phyloP scores from a whole-genome alignment of 2,888 invertebrate species.

The Smittia aterrima region DNA sequence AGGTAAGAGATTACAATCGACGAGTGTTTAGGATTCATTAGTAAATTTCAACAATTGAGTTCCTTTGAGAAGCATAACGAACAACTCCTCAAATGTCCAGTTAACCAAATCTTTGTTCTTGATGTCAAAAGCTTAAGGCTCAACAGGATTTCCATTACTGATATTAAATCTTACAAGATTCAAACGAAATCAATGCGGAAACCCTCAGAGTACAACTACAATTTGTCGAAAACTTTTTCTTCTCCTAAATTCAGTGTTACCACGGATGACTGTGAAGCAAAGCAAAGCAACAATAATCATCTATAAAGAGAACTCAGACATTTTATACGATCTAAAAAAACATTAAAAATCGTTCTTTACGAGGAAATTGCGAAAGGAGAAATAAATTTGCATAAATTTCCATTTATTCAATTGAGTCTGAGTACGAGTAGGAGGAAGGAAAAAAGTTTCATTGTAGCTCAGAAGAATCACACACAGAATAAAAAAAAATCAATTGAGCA shows the following conservation, averaged over 20 bases:
- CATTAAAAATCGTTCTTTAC: background rate
- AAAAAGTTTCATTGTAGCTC: conserved; percentile 16
- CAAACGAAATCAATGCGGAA: no score
- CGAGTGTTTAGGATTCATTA: no score
- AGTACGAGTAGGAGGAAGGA: background rate
- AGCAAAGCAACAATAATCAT: conserved; percentile 19
- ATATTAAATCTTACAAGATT: no score
- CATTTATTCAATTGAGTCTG: conserved; percentile 21
- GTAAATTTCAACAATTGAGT: background rate
- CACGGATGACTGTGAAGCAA: background rate
- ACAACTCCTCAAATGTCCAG: background rate
- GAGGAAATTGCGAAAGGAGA: conserved; percentile 1
- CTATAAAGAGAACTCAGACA: conserved; percentile 1
- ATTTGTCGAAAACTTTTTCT: background rate
- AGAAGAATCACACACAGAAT: background rate
- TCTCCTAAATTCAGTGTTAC: background rate
- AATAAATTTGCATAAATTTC: conserved; percentile 38
- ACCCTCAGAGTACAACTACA: background rate
- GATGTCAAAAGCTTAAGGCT: no score
- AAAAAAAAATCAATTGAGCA: conserved; percentile 39
- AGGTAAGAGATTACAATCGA: conserved; percentile 49
- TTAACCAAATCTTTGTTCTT: no score
- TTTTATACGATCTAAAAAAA: background rate
- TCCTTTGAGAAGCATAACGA: background rate
- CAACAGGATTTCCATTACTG: no score